Evolutionary conservation across 2,888 invertebrate genomes (phyloP).

Genomic region (Drosophila pegasa): DNA sequence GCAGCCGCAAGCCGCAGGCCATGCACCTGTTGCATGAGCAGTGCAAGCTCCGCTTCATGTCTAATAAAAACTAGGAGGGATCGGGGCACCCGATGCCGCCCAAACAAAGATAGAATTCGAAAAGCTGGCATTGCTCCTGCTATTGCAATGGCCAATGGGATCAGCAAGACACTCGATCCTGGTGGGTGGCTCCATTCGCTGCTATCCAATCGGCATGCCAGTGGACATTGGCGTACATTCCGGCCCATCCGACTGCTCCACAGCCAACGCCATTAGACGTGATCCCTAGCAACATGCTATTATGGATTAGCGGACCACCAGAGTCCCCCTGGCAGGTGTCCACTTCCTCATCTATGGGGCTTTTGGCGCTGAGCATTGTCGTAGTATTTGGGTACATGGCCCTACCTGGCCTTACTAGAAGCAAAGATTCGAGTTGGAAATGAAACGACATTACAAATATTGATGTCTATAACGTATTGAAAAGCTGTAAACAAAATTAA

Average conservation of each 20-base stretch:
- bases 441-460: no score
- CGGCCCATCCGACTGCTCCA: constrained; percentile 50
- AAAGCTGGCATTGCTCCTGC: background rate
- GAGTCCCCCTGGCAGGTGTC: constrained; percentile 75
- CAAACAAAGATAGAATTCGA: no score
- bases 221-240: constrained; percentile 65
- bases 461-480: no score
- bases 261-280: no score
- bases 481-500: no score
- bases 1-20: constrained; percentile 23
- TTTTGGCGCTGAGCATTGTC: no score
- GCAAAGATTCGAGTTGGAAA: no score
- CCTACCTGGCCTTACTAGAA: no score
- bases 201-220: constrained; percentile 57
- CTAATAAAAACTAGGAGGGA: background rate
- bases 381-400: no score
- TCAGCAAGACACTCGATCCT: background rate
- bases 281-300: no score
- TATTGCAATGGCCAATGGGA: background rate
- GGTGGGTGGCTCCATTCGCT: constrained; percentile 6
- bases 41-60: background rate
- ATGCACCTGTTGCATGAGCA: constrained; percentile 18
- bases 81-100: no score
- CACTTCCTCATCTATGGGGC: constrained; percentile 43
- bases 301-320: constrained; percentile 71